These are phyloP conservation scores for Pteronotus mesoamericanus DNA, from an alignment of 2,797 vertebrate genomes.

Conservation along the genomic window DNA sequence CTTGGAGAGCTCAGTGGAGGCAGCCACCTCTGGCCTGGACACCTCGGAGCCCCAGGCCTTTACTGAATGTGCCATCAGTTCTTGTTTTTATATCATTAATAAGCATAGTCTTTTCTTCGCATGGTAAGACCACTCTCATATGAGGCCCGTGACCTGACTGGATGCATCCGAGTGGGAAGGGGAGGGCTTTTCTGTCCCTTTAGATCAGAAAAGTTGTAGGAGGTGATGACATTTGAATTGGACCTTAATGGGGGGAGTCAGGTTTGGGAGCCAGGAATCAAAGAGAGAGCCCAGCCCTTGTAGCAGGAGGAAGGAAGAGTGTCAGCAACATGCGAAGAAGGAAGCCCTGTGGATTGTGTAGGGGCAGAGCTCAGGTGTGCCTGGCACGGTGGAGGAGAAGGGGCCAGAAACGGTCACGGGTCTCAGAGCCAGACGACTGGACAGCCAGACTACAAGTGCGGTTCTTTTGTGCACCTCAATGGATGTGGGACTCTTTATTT, in stretches of 20 bases:
- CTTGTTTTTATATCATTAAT: not conserved
- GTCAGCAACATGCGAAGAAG: not conserved
- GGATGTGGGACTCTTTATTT: not conserved
- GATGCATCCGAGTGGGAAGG: not conserved
- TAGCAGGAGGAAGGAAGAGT: not conserved
- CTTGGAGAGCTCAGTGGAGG: not conserved
- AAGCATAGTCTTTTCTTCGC: not conserved
- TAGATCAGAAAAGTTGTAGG: not conserved
- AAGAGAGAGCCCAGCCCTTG: not conserved
- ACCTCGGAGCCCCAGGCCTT: not conserved
- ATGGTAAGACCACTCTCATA: not conserved
- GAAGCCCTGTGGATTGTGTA: rapidly evolving
- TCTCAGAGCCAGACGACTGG: not conserved
- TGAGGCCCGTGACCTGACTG: not conserved
- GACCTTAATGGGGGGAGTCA: not conserved
- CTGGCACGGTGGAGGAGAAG: not conserved
- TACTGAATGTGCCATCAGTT: not conserved
- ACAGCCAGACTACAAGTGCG: not conserved
- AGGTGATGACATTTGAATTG: not conserved
- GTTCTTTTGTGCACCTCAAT: not conserved
- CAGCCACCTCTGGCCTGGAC: not conserved
- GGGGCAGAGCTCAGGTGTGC: not conserved
- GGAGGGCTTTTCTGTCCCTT: not conserved
- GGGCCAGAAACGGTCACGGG: not conserved
- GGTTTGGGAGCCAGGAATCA: not conserved